These are phyloP conservation scores for Escarpia spicata DNA, from an alignment of 2,888 invertebrate species.

Conservation along the genomic window DNA sequence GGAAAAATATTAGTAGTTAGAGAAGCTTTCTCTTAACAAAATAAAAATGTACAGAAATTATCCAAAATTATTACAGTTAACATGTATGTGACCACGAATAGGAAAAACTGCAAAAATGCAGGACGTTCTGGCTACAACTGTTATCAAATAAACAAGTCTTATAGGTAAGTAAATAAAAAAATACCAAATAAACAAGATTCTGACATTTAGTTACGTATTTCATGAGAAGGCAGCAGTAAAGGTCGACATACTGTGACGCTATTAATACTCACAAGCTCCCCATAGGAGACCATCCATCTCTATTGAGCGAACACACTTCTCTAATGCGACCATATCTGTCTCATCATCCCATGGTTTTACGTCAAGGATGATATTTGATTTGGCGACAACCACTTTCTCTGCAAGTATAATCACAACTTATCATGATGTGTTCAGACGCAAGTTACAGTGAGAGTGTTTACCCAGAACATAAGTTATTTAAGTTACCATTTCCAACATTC, in stretches of 20 bases:
- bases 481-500: too few species aligned
- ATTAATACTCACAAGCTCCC: constrained; percentile 77
- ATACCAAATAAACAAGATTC: background rate
- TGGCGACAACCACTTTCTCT: constrained; percentile 88
- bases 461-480: background rate
- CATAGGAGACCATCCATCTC: constrained; percentile 94
- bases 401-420: constrained; percentile 1
- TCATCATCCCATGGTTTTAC: constrained; percentile 99
- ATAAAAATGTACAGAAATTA: too few species aligned
- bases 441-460: background rate
- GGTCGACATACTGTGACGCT: background rate
- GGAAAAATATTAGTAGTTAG: background rate
- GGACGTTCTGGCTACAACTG: too few species aligned
- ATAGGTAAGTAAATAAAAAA: too few species aligned
- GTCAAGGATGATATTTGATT: constrained; percentile 92
- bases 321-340: constrained; percentile 91
- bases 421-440: background rate
- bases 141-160: too few species aligned
- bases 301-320: constrained; percentile 71
- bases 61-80: too few species aligned
- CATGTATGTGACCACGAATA: too few species aligned
- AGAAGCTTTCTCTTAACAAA: too few species aligned
- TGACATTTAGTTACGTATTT: background rate
- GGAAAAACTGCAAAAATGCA: too few species aligned
- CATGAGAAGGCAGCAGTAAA: background rate